Base-by-base conservation (phyloP, 2,797 vertebrate genomes). In the Microctenopoma stevenorrisi region DNA sequence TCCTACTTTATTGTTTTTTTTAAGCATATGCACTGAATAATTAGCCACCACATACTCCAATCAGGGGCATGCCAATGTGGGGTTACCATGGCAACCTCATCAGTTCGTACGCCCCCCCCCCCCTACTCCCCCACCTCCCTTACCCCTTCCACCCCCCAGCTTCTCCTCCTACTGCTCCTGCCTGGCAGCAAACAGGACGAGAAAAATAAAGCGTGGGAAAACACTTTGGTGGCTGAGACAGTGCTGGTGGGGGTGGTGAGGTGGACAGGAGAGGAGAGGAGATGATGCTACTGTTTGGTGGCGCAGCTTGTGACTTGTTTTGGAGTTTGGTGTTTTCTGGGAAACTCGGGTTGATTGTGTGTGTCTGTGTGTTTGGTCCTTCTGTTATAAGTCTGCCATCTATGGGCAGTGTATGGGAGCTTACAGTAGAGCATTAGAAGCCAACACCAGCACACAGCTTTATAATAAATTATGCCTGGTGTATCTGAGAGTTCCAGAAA, bases 21-120 rank as follows among this genome's bases (percentile, higher is more conserved):
- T 86, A 86, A 93, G 89, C 86, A 90, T 92, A 93, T 90, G 92
- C 91, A 71, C 85, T 86, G 91, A 90, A 93, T 93, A 93, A 93
- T 92, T 93, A 93, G 92, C 89, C 86, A 88, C 81, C 76, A 49
- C 77, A 76, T 86, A 91, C 89, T 89, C 92, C 92, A 93, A 93
- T 93, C 92, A 92, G 89, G 86, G 86, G 69, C 85, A 91, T 89
- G 83, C 91, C 90, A 89, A 87, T 89, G 89, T 85, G 78, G 76
- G 80, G 90, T 92, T 93, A 78, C 89, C 83, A 92, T 91, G 91
- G 85, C 70, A 50, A 93, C 89, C 89, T 48, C 89, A 90, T 93
- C 89, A 90, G 49, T 66, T 73, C 80, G 67, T 68, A 75, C 22
- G 1, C 22, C 22, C 22, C 61, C 22, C 22, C 22, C 61, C 55